Evolutionary conservation across 2,113 vertebrate genomes (phyloP).

Genomic region (Hystrix brachyura): DNA sequence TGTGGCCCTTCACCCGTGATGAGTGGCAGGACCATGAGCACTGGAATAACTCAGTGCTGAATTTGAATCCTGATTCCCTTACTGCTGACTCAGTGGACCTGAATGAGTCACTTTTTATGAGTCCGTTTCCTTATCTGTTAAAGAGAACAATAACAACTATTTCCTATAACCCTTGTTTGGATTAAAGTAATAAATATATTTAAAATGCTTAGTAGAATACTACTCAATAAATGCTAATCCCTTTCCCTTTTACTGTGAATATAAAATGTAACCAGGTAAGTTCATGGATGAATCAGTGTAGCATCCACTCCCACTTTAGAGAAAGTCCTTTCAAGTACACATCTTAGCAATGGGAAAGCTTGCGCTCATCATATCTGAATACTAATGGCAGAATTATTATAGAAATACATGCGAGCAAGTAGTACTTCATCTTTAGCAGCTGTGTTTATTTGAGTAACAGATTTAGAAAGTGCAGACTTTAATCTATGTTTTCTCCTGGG

Average conservation of each 20-base stretch:
- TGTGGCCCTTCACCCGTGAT: neutral
- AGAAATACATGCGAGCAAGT: constrained; percentile 80
- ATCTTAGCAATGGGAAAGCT: neutral
- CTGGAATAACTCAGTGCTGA: neutral
- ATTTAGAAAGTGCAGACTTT: constrained; percentile 90
- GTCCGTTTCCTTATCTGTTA: neutral
- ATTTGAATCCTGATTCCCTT: constrained; percentile 38
- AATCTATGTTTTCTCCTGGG: constrained; percentile 91
- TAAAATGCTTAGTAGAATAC: constrained; percentile 44
- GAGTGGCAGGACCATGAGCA: neutral
- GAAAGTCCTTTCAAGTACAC: constrained; percentile 23
- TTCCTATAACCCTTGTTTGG: constrained; percentile 28
- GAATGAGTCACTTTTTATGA: constrained; percentile 43
- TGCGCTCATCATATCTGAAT: constrained; percentile 55
- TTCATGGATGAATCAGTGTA: constrained; percentile 2
- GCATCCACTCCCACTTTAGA: neutral
- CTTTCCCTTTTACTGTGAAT: neutral
- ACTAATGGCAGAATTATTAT: constrained; percentile 60
- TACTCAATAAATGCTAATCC: constrained; percentile 57
- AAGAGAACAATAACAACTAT: constrained; percentile 12
- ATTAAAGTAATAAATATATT: constrained; percentile 65
- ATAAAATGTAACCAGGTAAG: constrained; percentile 32
- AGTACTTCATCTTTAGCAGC: constrained; percentile 88
- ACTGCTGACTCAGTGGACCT: neutral
- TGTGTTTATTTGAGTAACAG: constrained; percentile 90